Evolutionary conservation across 2,888 invertebrate species (phyloP).

Genomic region (Xestia sexstrigata): DNA sequence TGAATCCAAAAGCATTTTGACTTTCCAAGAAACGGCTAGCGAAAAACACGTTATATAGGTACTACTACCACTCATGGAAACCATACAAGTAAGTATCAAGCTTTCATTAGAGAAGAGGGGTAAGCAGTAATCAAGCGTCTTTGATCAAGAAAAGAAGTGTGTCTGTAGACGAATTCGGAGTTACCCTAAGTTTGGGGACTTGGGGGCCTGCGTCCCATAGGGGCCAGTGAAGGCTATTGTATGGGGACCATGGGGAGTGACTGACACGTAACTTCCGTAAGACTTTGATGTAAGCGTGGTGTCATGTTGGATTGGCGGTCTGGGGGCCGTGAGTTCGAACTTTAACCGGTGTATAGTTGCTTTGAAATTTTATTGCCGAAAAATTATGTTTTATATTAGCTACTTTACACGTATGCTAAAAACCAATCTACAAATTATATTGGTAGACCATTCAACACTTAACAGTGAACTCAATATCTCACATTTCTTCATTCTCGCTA

Average conservation of each 20-base stretch:
- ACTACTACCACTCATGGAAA: neutral
- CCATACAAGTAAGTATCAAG: slow-evolving; percentile 39
- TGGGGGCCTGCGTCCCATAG: slow-evolving; percentile 23
- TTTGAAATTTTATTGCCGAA: neutral
- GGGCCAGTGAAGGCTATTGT: slow-evolving; percentile 42
- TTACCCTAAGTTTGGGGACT: slow-evolving; percentile 36
- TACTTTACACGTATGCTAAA: neutral
- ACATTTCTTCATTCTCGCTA: neutral
- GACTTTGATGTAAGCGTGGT: slow-evolving; percentile 30
- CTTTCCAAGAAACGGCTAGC: neutral
- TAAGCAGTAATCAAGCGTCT: slow-evolving; percentile 48
- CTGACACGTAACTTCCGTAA: slow-evolving; percentile 43
- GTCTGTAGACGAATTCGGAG: slow-evolving; percentile 16
- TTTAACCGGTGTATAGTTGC: neutral
- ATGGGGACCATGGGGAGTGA: slow-evolving; percentile 39
- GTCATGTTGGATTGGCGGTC: slow-evolving; percentile 8
- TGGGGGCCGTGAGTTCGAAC: neutral
- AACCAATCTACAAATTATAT: neutral
- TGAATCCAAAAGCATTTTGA: neutral
- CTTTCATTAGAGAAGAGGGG: slow-evolving; percentile 18
- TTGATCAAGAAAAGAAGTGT: slow-evolving; percentile 37
- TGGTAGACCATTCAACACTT: neutral
- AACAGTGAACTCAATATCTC: too few species aligned
- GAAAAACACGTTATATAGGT: neutral
- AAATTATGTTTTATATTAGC: neutral